Percentiles rank a stretch among this genome's conserved stretches.
Evolutionary conservation across 2,113 vertebrate genomes (phyloP).

Genomic region (Leptobrachium ailaonicum): DNA sequence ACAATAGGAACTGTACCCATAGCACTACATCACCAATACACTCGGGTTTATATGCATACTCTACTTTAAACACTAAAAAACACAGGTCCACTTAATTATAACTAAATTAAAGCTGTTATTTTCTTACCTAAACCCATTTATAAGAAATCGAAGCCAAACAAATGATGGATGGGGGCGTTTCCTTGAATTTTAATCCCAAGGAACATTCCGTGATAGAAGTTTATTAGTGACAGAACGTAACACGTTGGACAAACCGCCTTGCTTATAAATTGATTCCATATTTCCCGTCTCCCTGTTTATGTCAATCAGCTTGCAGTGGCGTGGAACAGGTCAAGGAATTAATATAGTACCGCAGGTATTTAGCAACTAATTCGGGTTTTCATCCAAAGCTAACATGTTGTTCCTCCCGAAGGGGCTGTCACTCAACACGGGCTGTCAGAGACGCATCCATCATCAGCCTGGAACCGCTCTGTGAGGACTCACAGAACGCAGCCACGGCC

Average conservation of each 20-base stretch:
- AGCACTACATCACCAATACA: too few species aligned
- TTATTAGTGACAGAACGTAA: not conserved
- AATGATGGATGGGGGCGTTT: not conserved
- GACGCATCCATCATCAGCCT: not conserved
- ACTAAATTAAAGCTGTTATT: too few species aligned
- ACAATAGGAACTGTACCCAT: too few species aligned
- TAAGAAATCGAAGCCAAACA: too few species aligned
- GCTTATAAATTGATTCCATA: slow-evolving; percentile 29
- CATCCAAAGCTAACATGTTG: slow-evolving; percentile 12
- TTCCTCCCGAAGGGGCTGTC: slow-evolving; percentile 22
- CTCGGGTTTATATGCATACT: too few species aligned
- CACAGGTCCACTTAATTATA: too few species aligned
- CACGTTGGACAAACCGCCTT: not conserved
- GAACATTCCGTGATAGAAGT: not conserved
- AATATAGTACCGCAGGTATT: not conserved
- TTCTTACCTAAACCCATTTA: too few species aligned
- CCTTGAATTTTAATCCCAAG: not conserved
- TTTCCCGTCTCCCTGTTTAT: slow-evolving; percentile 9
- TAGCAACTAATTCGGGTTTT: slow-evolving; percentile 2
- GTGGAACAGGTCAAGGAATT: not conserved
- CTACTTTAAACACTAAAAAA: too few species aligned
- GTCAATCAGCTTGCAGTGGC: slow-evolving; percentile 11
- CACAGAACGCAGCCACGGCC: slow-evolving; percentile 7
- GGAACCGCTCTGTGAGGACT: not conserved
- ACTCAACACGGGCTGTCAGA: slow-evolving; percentile 1